Evolutionary conservation across 2,797 vertebrate genomes (phyloP).

Genomic region (Glossophaga mutica): DNA sequence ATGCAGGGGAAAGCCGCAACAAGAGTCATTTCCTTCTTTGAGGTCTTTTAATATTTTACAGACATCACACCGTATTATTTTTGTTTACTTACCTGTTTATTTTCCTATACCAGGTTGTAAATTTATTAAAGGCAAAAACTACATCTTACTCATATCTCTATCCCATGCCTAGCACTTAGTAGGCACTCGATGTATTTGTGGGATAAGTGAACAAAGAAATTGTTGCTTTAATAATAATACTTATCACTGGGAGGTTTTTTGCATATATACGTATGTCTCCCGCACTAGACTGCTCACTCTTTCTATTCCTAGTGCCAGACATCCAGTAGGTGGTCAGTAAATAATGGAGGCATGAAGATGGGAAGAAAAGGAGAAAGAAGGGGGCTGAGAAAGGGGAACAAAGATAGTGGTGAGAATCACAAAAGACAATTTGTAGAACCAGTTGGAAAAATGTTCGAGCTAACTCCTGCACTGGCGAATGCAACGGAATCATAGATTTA

Average conservation of each 20-base stretch:
- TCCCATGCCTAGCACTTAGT: neutral
- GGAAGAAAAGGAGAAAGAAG: neutral
- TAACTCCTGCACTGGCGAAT: neutral
- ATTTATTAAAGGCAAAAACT: slow-evolving; percentile 37
- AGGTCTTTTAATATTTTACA: slow-evolving; percentile 1
- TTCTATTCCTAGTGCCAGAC: neutral
- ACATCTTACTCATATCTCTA: neutral
- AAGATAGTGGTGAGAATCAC: neutral
- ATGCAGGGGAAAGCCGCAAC: neutral
- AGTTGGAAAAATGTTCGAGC: neutral
- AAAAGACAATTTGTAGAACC: neutral
- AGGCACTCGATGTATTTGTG: neutral
- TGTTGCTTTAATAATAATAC: neutral
- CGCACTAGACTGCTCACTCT: neutral
- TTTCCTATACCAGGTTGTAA: neutral
- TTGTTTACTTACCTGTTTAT: slow-evolving; percentile 58
- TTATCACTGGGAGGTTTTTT: neutral
- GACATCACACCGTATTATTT: neutral
- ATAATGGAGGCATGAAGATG: neutral
- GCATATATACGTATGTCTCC: neutral
- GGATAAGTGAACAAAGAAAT: slow-evolving; percentile 29
- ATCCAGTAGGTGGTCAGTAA: slow-evolving; percentile 16
- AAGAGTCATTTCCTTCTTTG: neutral
- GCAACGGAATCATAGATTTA: neutral
- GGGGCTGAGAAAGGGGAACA: neutral